Conservation (phyloP, 2,113 vertebrate species). For the Tetrax tetrax region DNA sequence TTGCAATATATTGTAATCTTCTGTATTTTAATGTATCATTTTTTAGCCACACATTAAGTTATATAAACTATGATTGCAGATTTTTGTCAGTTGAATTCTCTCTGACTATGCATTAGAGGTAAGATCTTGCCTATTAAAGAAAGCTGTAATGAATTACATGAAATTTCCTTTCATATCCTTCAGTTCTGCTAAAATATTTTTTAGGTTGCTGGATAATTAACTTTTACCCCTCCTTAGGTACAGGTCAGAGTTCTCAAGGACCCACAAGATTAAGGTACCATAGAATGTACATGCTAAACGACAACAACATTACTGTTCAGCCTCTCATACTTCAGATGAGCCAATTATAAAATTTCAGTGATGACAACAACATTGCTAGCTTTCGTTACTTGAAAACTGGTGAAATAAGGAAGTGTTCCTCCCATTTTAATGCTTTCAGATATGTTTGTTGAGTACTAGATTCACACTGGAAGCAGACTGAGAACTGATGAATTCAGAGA, state of each 20-base stretch:
- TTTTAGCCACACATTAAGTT: background rate
- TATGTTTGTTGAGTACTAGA: background rate
- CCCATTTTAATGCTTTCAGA: background rate
- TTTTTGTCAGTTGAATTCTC: background rate
- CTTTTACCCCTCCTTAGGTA: background rate
- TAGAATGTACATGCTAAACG: background rate
- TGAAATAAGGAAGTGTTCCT: background rate
- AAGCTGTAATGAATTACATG: background rate
- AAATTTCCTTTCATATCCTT: background rate
- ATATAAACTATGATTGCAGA: background rate
- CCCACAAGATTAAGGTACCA: background rate
- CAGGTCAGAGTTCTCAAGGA: background rate
- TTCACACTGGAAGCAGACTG: background rate
- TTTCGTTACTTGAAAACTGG: background rate
- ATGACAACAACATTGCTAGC: accelerated
- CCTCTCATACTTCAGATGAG: background rate
- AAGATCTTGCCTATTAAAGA: background rate
- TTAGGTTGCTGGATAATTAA: background rate
- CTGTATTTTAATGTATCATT: background rate
- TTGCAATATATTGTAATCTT: background rate
- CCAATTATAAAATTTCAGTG: background rate
- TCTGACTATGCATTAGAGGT: background rate
- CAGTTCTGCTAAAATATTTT: background rate
- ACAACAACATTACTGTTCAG: background rate
- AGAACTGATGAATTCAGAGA: background rate